Evolutionary conservation across 2,888 invertebrate genomes (phyloP), one percentile per base, ranked within the genome.

Genomic region (Meghimatium bilineatum): DNA sequence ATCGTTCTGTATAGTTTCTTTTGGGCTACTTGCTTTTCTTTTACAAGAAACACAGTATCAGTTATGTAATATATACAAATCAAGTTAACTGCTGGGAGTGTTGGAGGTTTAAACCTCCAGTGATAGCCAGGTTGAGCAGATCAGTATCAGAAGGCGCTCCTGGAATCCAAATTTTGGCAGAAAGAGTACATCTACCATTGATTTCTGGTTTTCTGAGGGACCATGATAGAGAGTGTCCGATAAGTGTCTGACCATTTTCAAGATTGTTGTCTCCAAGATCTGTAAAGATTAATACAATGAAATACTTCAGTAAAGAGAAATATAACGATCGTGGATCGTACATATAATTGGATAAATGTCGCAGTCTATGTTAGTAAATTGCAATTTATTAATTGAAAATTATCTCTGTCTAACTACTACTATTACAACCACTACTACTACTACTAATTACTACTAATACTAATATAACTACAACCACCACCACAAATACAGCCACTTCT

Each of bases 131-230:
- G 67, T 90, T 90, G 38, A 90, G 86, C 8, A 91, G 74, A 80
- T 91, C 91, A 5, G 89, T 87, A 32, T 89, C 91, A 6, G 87
- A 90, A 8, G 91, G 90, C 20, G 83, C 86, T 81, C 89, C 88
- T 10, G 98, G 98, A 1, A 97, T 95, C 98, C 98, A 98, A 17
- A 97, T 96, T 94, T 97, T 97, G 84, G 98, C 98, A 91, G 96
- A 96, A 93, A 97, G 95, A 77, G 96, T 96, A 82, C 96, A 96
- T 23, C 72, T 81, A 20, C 38, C 56, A 17, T 56, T 71, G 44
- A 72, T 23, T 85, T 96, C 96, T 0, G 96, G 95, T 60, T 96
- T 95, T 75, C 96, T 95, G 87, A 86, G 85, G 0, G 88, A 86
- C 98, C 98, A 98, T 0, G 98, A 98, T 78, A 98, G 94, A 0